A percentile compares a stretch with the other conserved stretches of the same genome.
These are phyloP conservation scores for Salvelinus alpinus DNA, from an alignment of 2,113 vertebrate genomes.

Conservation along the genomic window DNA sequence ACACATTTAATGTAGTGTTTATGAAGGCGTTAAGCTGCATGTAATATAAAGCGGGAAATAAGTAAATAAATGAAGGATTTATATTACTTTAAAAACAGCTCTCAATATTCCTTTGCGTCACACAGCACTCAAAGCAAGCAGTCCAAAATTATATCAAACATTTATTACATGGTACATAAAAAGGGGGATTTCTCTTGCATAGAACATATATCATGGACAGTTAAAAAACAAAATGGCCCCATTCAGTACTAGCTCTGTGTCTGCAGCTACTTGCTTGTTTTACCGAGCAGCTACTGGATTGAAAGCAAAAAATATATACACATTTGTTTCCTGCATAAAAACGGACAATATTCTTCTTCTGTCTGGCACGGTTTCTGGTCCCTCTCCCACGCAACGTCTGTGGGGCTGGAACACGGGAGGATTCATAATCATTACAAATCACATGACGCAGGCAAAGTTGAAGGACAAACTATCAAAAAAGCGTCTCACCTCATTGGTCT, in stretches of 20 bases:
- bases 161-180: neutral
- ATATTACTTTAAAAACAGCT: too few relatives aligned
- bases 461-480: neutral
- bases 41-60: too few relatives aligned
- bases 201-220: neutral
- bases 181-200: neutral
- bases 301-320: too few relatives aligned
- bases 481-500: neutral
- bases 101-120: too few relatives aligned
- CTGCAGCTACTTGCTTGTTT: too few relatives aligned
- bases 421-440: neutral
- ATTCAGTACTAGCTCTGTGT: neutral
- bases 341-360: too few relatives aligned
- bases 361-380: slow-evolving; percentile 20
- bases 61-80: too few relatives aligned
- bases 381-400: slow-evolving; percentile 20
- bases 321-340: too few relatives aligned
- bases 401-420: slow-evolving; percentile 39
- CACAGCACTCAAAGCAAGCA: neutral
- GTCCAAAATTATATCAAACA: neutral
- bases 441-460: neutral
- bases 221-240: neutral
- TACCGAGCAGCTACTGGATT: too few relatives aligned
- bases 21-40: too few relatives aligned
- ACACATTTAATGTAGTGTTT: too few relatives aligned